phyloP scores from a whole-genome alignment of 2,113 vertebrate species.

The Gadus chalcogrammus region DNA sequence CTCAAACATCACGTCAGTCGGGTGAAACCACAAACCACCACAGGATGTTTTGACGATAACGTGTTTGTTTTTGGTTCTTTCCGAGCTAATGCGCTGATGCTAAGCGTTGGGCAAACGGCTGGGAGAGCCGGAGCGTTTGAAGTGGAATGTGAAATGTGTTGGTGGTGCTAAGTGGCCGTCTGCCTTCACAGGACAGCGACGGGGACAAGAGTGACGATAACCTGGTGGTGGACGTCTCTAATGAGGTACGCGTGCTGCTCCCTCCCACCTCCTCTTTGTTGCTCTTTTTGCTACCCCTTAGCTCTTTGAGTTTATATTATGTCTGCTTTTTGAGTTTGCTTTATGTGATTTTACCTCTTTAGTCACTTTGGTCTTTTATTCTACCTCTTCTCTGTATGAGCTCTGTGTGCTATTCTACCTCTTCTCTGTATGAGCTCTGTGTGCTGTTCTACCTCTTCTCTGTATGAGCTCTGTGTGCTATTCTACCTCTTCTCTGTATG shows the following conservation, averaged over 20 bases:
- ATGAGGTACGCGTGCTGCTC: constrained; percentile 73
- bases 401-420: not conserved
- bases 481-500: not conserved
- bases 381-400: not conserved
- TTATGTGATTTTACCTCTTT: too few relatives aligned
- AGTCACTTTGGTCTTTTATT: not conserved
- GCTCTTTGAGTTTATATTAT: too few relatives aligned
- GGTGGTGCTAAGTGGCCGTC: constrained; percentile 10
- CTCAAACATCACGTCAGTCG: too few relatives aligned
- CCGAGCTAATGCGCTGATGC: too few relatives aligned
- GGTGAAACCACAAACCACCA: too few relatives aligned
- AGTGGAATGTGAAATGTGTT: not conserved
- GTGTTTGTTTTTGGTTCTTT: too few relatives aligned
- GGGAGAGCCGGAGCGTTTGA: too few relatives aligned
- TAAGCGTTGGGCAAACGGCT: too few relatives aligned
- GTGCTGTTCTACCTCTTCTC: not conserved
- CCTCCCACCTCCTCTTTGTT: not conserved
- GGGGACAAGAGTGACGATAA: constrained; percentile 95
- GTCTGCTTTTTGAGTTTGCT: too few relatives aligned
- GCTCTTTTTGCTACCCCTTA: too few relatives aligned
- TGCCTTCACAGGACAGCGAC: constrained; percentile 85
- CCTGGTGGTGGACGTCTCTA: constrained; percentile 94
- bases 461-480: not conserved
- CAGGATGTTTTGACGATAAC: too few relatives aligned
- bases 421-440: too few relatives aligned